A percentile compares a stretch with the other conserved stretches of the same genome.
Evolutionary conservation across 2,888 invertebrate species (phyloP).

Genomic region (Zhengitettix transpicula): DNA sequence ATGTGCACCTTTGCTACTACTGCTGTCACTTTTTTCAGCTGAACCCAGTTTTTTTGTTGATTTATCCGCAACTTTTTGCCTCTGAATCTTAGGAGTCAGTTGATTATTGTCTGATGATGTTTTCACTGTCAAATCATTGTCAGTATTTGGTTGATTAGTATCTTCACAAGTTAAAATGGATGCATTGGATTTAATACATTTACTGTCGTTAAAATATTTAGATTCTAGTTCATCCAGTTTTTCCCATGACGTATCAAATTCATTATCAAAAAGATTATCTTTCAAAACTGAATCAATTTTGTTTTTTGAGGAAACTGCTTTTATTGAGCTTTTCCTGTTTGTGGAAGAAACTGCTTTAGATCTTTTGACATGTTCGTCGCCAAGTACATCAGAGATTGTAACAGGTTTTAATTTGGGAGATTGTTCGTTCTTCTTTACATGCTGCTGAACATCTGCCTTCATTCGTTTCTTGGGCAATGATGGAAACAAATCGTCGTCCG

Average conservation of each 20-base stretch:
- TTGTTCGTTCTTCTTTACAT: background rate
- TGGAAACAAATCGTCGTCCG: constrained; percentile 25
- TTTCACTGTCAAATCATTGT: background rate
- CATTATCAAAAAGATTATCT: background rate
- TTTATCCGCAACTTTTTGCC: background rate
- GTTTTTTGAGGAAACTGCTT: background rate
- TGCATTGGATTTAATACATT: constrained; percentile 9
- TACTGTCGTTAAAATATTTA: constrained; percentile 12
- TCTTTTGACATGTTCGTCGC: constrained; percentile 9
- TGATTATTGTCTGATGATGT: background rate
- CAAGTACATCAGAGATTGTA: constrained; percentile 8
- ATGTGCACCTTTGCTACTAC: background rate
- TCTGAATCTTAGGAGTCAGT: background rate
- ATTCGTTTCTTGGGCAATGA: constrained; percentile 1
- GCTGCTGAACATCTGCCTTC: background rate
- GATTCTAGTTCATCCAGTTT: background rate
- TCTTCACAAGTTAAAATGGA: constrained; percentile 1
- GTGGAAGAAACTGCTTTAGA: constrained; percentile 1
- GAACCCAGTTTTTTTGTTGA: constrained; percentile 13
- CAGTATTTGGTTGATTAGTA: background rate
- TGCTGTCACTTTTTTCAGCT: background rate
- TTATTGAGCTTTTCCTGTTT: too few species aligned
- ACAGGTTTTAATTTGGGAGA: constrained; percentile 2
- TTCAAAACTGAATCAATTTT: background rate
- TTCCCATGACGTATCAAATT: background rate